These are phyloP conservation scores for Octodon degus DNA, from an alignment of 2,113 vertebrate species.

Conservation along the genomic window DNA sequence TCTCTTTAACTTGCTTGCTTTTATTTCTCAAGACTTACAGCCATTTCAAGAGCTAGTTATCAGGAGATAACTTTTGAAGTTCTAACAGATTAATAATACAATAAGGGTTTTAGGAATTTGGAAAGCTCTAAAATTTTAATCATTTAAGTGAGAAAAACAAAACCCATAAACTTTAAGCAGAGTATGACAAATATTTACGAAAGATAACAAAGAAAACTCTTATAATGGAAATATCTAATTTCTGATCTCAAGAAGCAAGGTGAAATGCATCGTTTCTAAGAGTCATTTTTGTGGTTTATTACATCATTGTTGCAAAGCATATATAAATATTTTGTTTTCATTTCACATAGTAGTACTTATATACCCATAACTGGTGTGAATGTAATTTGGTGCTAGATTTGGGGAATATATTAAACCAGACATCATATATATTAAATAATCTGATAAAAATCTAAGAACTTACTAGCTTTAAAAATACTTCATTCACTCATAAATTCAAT, in stretches of 20 bases:
- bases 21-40: not conserved
- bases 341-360: not conserved
- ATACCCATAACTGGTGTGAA: not conserved
- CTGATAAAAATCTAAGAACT: no score
- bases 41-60: not conserved
- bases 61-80: not conserved
- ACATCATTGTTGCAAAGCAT: not conserved
- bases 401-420: not conserved
- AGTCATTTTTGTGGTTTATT: not conserved
- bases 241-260: not conserved
- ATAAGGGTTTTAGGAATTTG: not conserved
- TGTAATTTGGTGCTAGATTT: not conserved
- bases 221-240: not conserved
- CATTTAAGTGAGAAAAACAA: not conserved
- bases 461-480: no score
- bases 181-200: not conserved
- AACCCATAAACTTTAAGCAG: not conserved
- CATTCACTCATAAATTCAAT: no score
- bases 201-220: not conserved
- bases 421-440: no score
- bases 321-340: not conserved
- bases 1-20: not conserved
- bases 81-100: not conserved
- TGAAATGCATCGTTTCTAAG: constrained; percentile 16
- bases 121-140: not conserved